Evolutionary conservation across 2,797 vertebrate genomes (phyloP), one percentile per base, ranked within the genome.

Genomic region (Rhynchotus rufescens): DNA sequence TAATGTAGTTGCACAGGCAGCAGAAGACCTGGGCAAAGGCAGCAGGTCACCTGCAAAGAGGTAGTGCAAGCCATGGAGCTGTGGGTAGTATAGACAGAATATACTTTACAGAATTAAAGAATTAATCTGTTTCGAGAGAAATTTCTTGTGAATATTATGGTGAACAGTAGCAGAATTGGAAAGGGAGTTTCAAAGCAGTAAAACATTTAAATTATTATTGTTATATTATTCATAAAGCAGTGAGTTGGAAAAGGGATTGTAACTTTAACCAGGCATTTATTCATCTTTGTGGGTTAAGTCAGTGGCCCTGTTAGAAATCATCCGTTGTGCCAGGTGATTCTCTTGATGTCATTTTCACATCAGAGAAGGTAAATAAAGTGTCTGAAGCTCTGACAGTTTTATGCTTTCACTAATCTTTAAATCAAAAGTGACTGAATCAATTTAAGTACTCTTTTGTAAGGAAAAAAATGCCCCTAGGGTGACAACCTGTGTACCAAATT

Each of bases 341-440:
- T 95, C 71, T 54, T 47, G 47, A 80, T 84, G 73, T 89, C 61
- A 0, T 91, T 93, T 93, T 89, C 77, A 75, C 92, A 92, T 90
- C 3, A 2, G 80, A 77, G 82, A 82, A 92, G 92, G 89, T 94
- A 96, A 96, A 95, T 95, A 93, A 95, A 93, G 88, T 78, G 79
- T 89, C 91, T 81, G 86, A 81, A 94, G 89, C 93, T 92, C 90
- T 89, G 94, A 92, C 95, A 95, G 87, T 97, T 96, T 96, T 96
- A 96, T 96, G 93, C 62, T 76, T 91, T 93, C 84, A 71, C 93
- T 93, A 93, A 94, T 96, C 95, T 96, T 95, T 96, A 96, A 96
- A 96, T 97, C 93, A 96, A 91, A 96, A 95, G 81, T 84, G 91
- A 84, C 92, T 78, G 89, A 89, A 96, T 96, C 91, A 57, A 96